Evolutionary conservation across 2,888 invertebrate species (phyloP).

Genomic region (Cetonia aurata): DNA sequence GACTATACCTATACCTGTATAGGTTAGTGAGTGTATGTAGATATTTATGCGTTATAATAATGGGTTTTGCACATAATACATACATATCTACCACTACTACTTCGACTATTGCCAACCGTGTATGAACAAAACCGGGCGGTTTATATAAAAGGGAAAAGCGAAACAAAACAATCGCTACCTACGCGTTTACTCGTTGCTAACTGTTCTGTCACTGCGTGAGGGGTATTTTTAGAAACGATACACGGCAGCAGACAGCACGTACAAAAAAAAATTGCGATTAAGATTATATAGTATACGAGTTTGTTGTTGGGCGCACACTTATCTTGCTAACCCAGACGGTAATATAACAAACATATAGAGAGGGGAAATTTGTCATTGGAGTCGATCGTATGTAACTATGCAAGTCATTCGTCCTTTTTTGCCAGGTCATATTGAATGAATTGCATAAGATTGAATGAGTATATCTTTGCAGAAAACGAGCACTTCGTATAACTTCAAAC

Average conservation of each 20-base stretch:
- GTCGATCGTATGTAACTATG: not conserved
- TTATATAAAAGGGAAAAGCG: slow-evolving; percentile 30
- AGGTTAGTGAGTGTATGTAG: no score
- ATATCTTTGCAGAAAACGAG: no score
- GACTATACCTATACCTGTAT: not conserved
- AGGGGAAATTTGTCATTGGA: slow-evolving; percentile 20
- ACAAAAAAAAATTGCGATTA: slow-evolving; percentile 20
- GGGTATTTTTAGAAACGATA: slow-evolving; percentile 34
- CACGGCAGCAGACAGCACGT: slow-evolving; percentile 4
- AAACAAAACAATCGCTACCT: slow-evolving; percentile 27
- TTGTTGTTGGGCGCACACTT: slow-evolving; percentile 3
- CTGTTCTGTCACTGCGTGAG: slow-evolving; percentile 23
- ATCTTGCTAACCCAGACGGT: not conserved
- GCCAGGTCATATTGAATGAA: no score
- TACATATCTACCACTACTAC: not conserved
- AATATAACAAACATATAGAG: slow-evolving; percentile 13
- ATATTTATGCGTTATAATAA: no score
- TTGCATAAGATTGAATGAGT: no score
- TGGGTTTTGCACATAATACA: not conserved
- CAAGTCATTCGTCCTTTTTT: not conserved
- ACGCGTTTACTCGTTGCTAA: slow-evolving; percentile 29
- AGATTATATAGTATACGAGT: slow-evolving; percentile 1
- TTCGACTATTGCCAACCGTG: no score
- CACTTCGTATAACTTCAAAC: no score
- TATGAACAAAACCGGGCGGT: slow-evolving; percentile 2